Percentiles rank a stretch among this genome's conserved stretches.
Conservation (phyloP, 2,797 vertebrate species). For the Falco novaeseelandiae region DNA sequence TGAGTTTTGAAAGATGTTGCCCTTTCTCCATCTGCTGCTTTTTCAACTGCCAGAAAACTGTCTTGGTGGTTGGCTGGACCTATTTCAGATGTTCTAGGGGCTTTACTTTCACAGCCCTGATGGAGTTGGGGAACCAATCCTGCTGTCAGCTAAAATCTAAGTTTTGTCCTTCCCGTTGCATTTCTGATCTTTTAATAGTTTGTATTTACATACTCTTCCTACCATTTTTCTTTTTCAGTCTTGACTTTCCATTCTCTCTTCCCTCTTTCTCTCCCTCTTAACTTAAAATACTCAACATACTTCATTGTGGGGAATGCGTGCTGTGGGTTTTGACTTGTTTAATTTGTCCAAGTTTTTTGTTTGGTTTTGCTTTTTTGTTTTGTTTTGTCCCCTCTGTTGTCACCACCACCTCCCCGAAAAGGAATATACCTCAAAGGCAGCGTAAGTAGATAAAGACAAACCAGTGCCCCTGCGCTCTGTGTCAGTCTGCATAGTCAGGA, state of each 20-base stretch:
- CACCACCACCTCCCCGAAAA: accelerated
- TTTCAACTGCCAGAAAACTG: not conserved
- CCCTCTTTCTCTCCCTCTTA: not conserved
- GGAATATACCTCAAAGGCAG: not conserved
- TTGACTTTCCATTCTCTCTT: not conserved
- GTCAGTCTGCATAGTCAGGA: not conserved
- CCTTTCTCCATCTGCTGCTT: not conserved
- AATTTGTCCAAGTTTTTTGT: accelerated
- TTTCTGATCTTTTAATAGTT: not conserved
- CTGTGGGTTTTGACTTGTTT: not conserved
- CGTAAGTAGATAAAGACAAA: not conserved
- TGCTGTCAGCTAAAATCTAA: not conserved
- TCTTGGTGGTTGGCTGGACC: not conserved
- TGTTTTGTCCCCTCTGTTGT: too few species aligned
- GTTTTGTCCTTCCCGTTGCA: not conserved
- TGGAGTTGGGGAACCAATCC: not conserved
- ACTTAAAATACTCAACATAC: not conserved
- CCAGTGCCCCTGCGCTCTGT: accelerated
- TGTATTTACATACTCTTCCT: not conserved
- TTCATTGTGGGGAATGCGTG: not conserved
- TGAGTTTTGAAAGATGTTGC: not conserved
- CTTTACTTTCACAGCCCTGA: not conserved
- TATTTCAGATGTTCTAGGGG: not conserved
- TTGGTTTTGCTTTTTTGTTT: not conserved
- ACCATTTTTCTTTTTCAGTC: not conserved